Conservation (phyloP, 2,113 vertebrate genomes). For the Strix uralensis region DNA sequence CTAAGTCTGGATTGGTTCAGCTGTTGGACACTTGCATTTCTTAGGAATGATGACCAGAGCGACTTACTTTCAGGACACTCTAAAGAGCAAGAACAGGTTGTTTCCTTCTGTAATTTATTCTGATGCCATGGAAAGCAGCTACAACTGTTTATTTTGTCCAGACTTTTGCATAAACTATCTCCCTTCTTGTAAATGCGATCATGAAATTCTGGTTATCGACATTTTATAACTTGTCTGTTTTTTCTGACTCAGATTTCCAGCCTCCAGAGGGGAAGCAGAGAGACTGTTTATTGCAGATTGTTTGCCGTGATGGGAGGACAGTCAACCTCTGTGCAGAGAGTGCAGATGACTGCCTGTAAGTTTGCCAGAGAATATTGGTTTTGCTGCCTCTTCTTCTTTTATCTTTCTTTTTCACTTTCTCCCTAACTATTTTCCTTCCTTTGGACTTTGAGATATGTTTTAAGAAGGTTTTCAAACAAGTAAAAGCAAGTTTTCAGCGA, state of each 20-base stretch:
- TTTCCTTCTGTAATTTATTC: background rate
- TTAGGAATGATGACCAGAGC: background rate
- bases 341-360: slow-evolving; percentile 93
- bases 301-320: slow-evolving; percentile 90
- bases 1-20: background rate
- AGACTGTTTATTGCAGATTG: slow-evolving; percentile 89
- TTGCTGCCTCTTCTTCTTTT: background rate
- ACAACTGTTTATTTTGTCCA: background rate
- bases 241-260: slow-evolving; percentile 79
- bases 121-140: background rate
- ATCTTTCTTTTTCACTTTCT: background rate
- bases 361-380: background rate
- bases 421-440: background rate
- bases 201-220: background rate
- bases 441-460: background rate
- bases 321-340: slow-evolving; percentile 93
- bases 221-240: background rate
- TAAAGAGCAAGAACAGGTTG: background rate
- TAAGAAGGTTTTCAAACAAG: background rate
- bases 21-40: background rate
- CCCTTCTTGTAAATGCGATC: background rate
- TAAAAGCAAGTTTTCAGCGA: background rate
- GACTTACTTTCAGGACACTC: background rate
- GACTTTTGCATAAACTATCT: background rate
- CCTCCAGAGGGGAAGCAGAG: slow-evolving; percentile 88